Evolutionary conservation across 2,113 vertebrate species (phyloP).

Genomic region (Arenaria interpres): DNA sequence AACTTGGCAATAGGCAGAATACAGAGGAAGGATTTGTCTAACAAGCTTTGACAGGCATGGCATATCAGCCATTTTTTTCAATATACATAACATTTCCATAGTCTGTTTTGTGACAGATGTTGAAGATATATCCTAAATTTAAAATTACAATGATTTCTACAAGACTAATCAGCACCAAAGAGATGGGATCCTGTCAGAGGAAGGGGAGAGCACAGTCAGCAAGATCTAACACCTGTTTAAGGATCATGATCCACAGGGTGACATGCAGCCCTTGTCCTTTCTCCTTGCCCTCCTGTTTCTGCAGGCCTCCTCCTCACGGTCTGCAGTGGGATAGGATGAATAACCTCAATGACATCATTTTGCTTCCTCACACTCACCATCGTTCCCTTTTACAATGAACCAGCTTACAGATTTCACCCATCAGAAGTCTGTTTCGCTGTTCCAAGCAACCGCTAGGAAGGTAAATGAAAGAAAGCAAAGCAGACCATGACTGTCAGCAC

Average conservation of each 20-base stretch:
- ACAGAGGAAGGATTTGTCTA: not conserved
- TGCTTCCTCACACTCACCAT: not conserved
- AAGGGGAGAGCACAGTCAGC: not conserved
- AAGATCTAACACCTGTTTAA: not conserved
- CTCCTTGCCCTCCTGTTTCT: not conserved
- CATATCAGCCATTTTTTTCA: not conserved
- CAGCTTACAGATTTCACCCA: not conserved
- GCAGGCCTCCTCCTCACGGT: not conserved
- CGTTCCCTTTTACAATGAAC: not conserved
- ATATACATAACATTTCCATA: not conserved
- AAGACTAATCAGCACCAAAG: not conserved
- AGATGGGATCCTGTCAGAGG: not conserved
- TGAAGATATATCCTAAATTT: not conserved
- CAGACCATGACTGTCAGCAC: not conserved
- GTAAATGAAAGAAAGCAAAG: not conserved
- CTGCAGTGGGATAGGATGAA: not conserved
- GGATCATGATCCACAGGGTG: not conserved
- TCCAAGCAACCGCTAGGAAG: not conserved
- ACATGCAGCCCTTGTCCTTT: not conserved
- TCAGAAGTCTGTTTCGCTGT: not conserved
- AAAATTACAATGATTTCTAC: not conserved
- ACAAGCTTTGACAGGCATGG: not conserved
- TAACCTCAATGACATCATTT: not conserved
- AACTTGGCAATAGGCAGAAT: not conserved
- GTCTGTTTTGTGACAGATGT: not conserved